A percentile compares a stretch with the other conserved stretches of the same genome.
These are phyloP conservation scores for Ianthella basta DNA, from an alignment of 37 sponge, comb jelly and placozoan species.

Conservation along the genomic window DNA sequence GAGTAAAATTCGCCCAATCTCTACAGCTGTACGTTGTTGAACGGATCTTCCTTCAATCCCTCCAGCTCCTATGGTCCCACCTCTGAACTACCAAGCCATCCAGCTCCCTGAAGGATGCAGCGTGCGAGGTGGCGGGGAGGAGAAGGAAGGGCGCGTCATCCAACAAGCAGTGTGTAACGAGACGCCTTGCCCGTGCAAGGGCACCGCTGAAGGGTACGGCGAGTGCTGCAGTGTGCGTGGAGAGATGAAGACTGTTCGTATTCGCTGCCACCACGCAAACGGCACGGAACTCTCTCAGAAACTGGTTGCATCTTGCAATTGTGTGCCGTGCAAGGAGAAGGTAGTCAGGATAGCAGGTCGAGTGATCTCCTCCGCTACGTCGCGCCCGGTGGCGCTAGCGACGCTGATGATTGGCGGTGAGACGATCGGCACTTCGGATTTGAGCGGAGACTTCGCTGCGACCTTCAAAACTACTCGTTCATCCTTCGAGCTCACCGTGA, in stretches of 20 bases:
- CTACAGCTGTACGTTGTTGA: too few relatives aligned
- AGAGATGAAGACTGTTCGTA: neutral
- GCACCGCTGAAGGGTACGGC: too few relatives aligned
- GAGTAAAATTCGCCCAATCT: too few relatives aligned
- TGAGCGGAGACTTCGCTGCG: neutral
- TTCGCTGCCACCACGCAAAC: neutral
- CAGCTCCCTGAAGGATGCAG: slow-evolving; percentile 11
- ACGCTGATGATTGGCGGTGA: slow-evolving; percentile 2
- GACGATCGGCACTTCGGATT: neutral
- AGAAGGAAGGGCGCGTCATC: too few relatives aligned
- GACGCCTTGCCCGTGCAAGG: neutral
- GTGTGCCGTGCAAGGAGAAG: slow-evolving; percentile 1
- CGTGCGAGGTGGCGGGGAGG: neutral
- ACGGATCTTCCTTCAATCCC: too few relatives aligned
- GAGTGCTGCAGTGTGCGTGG: slow-evolving; percentile 23
- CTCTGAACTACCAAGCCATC: neutral
- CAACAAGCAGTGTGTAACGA: neutral
- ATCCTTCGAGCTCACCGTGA: neutral
- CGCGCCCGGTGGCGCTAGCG: neutral
- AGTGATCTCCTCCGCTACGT: neutral
- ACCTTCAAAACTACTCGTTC: slow-evolving; percentile 1
- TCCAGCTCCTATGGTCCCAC: too few relatives aligned
- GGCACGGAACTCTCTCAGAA: slow-evolving; percentile 7
- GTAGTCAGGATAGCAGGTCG: neutral
- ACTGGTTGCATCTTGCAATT: neutral